Percentiles rank a stretch among this genome's conserved stretches.
These are phyloP conservation scores for Drosophila borealis DNA, from an alignment of 2,888 invertebrate genomes.

Conservation along the genomic window DNA sequence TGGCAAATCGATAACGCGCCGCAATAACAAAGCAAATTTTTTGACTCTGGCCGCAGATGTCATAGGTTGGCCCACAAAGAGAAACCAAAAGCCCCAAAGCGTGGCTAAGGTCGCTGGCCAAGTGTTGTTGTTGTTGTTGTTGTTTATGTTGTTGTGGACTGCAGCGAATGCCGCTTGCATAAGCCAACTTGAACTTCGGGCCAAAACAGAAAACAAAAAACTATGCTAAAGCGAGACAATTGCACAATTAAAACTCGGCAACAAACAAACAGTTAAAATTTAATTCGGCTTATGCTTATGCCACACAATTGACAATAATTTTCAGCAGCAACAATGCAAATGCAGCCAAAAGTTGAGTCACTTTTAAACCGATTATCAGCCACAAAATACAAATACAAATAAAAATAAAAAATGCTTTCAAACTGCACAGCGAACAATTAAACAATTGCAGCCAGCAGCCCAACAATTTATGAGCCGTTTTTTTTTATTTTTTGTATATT, in stretches of 20 bases:
- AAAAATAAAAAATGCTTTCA: slow-evolving; percentile 38
- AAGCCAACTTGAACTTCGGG: slow-evolving; percentile 67
- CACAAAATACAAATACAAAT: slow-evolving; percentile 7
- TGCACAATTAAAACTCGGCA: slow-evolving; percentile 68
- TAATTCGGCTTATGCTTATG: slow-evolving; percentile 62
- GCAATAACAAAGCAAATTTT: slow-evolving; percentile 41
- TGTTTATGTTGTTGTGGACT: slow-evolving; percentile 8
- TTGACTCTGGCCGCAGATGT: slow-evolving; percentile 49
- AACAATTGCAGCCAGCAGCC: slow-evolving; percentile 70
- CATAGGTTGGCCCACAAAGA: slow-evolving; percentile 53
- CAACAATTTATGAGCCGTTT: slow-evolving; percentile 68
- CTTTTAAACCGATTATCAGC: slow-evolving; percentile 74
- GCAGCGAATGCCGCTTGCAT: slow-evolving; percentile 42
- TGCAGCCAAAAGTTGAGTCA: slow-evolving; percentile 74
- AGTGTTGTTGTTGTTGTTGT: slow-evolving; percentile 41
- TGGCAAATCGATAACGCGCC: slow-evolving; percentile 34
- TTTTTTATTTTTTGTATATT: slow-evolving; percentile 18
- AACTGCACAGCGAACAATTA: slow-evolving; percentile 65
- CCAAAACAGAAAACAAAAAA: slow-evolving; percentile 11
- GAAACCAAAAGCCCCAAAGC: slow-evolving; percentile 3
- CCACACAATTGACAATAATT: slow-evolving; percentile 76
- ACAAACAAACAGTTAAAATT: slow-evolving; percentile 56
- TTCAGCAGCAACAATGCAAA: slow-evolving; percentile 42
- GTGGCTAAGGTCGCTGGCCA: slow-evolving; percentile 45
- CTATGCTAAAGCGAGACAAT: slow-evolving; percentile 51